These are phyloP conservation scores for Trachemys scripta DNA, from an alignment of 2,113 vertebrate genomes.

Conservation along the genomic window DNA sequence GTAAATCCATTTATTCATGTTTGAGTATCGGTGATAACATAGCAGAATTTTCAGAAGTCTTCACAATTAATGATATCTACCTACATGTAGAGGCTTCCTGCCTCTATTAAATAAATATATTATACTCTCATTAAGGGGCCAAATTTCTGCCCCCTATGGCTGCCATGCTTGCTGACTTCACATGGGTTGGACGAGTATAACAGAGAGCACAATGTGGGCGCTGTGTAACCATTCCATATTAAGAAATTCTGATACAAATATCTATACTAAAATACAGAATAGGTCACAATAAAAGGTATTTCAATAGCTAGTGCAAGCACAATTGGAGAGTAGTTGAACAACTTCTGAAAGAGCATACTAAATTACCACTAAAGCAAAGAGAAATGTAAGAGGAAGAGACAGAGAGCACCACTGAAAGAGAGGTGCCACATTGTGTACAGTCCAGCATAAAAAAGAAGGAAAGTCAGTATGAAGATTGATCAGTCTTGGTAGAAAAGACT, in stretches of 20 bases:
- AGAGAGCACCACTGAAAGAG: neutral
- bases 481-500: neutral
- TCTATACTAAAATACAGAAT: neutral
- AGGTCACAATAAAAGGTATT: neutral
- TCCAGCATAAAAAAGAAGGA: neutral
- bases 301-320: neutral
- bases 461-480: neutral
- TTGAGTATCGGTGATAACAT: neutral
- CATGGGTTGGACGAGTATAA: neutral
- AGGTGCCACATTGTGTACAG: neutral
- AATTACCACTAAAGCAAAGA: neutral
- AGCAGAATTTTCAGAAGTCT: neutral
- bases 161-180: neutral
- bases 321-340: neutral
- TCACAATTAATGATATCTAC: neutral
- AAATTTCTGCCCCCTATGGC: neutral
- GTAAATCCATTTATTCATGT: neutral
- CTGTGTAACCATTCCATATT: neutral
- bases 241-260: neutral
- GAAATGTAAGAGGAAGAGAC: neutral
- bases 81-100: neutral
- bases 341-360: neutral
- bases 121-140: neutral
- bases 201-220: neutral
- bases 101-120: neutral